phyloP scores from a whole-genome alignment of 2,888 invertebrate genomes.

The Odontothrips loti region DNA sequence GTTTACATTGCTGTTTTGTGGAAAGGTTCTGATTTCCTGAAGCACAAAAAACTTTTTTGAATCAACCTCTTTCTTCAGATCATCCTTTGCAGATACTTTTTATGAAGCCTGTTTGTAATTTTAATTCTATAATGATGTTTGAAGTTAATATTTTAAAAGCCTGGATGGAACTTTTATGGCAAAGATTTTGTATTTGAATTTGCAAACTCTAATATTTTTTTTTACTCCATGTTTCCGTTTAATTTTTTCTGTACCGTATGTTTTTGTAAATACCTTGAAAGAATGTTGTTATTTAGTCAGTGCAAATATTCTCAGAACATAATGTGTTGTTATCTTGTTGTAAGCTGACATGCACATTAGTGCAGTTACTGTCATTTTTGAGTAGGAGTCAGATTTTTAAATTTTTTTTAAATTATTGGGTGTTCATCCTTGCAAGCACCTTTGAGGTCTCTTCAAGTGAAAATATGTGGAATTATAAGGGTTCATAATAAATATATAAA shows the following conservation, averaged over 20 bases:
- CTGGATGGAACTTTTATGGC: not conserved
- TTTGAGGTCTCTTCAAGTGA: not conserved
- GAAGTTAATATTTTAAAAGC: not conserved
- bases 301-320: not conserved
- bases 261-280: not conserved
- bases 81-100: not conserved
- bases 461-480: no score
- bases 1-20: no score
- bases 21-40: not conserved
- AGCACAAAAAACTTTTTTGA: not conserved
- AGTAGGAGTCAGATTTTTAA: not conserved
- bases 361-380: not conserved
- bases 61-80: not conserved
- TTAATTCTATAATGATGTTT: constrained; percentile 5
- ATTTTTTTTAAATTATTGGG: not conserved
- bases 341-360: not conserved
- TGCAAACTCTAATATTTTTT: not conserved
- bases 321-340: constrained; percentile 23
- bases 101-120: not conserved
- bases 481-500: no score
- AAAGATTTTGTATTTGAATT: not conserved
- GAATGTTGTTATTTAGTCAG: not conserved
- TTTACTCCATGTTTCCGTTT: not conserved
- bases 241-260: not conserved
- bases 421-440: not conserved